Percentiles rank a stretch among this genome's conserved stretches.
These are phyloP conservation scores for Anabacerthia variegaticeps DNA, from an alignment of 2,797 vertebrate genomes.

Conservation along the genomic window DNA sequence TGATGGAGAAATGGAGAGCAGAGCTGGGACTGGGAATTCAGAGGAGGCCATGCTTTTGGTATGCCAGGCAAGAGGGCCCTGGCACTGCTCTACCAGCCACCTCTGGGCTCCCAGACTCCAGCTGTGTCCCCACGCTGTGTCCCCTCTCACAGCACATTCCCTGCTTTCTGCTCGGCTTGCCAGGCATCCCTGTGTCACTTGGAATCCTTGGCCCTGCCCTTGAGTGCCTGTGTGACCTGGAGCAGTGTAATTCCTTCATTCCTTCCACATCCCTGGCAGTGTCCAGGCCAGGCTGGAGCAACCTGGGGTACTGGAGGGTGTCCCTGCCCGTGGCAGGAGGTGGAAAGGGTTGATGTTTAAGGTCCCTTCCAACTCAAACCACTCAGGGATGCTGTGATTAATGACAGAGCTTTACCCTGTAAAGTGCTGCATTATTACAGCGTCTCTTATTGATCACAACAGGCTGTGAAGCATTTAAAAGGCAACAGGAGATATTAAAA, in stretches of 20 bases:
- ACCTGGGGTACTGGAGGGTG: background rate
- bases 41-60: background rate
- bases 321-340: background rate
- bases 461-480: background rate
- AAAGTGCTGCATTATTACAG: background rate
- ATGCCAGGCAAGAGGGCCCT: background rate
- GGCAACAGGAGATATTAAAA: background rate
- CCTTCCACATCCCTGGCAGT: background rate
- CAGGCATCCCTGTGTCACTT: background rate
- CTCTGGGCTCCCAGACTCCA: background rate
- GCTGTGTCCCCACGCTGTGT: rapidly evolving
- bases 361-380: background rate
- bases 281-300: background rate
- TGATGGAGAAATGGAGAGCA: background rate
- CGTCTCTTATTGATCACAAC: background rate
- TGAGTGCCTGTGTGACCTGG: rapidly evolving
- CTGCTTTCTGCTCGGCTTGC: background rate
- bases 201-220: background rate
- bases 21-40: background rate
- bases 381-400: background rate
- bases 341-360: background rate
- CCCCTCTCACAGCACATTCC: rapidly evolving
- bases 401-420: background rate
- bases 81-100: background rate
- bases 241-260: background rate